A percentile compares a stretch with the other conserved stretches of the same genome.
phyloP scores from a whole-genome alignment of 2,797 vertebrate genomes.

The Glyptemys insculpta region DNA sequence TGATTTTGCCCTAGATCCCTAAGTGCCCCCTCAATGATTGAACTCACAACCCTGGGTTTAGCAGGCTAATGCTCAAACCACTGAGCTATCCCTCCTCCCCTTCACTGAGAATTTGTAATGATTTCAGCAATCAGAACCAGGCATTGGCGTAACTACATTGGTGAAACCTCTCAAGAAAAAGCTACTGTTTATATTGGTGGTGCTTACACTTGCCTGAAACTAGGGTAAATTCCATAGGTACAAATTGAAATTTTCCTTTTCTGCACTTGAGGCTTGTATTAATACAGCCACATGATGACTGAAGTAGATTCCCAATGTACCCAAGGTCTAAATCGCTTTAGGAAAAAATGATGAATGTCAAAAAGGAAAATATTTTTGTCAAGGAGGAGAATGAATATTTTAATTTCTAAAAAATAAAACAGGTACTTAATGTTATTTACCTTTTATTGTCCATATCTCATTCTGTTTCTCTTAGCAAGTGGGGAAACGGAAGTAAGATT shows the following conservation, averaged over 20 bases:
- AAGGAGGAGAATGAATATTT: background rate
- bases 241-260: background rate
- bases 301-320: background rate
- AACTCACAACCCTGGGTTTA: too few species aligned
- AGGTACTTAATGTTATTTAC: background rate
- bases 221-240: background rate
- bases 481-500: background rate
- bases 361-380: background rate
- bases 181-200: background rate
- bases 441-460: background rate
- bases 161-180: slow-evolving; percentile 1
- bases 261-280: background rate
- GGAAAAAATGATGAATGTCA: background rate
- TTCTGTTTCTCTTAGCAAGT: slow-evolving; percentile 41
- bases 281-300: background rate
- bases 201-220: background rate
- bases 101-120: background rate
- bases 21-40: too few species aligned
- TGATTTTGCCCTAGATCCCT: too few species aligned
- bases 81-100: background rate
- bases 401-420: slow-evolving; percentile 21
- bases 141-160: background rate
- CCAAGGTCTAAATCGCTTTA: background rate
- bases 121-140: background rate
- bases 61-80: too few species aligned